phyloP scores from a whole-genome alignment of 2,797 vertebrate species.

The Pangasius krempfi region DNA sequence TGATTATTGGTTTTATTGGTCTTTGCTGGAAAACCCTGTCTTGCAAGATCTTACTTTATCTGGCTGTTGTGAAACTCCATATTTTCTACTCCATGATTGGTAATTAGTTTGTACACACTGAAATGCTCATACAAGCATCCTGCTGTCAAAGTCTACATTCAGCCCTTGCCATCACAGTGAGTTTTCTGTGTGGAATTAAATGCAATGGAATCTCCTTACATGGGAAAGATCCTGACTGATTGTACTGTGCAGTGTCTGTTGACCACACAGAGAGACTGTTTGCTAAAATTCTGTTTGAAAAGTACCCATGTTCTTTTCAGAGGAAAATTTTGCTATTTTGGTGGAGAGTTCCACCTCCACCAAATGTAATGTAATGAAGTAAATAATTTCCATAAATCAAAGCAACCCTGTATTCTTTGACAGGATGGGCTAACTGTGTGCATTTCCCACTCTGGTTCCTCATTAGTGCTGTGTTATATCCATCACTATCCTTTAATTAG shows the following conservation, averaged over 20 bases:
- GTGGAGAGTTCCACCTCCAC: background rate
- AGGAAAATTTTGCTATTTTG: background rate
- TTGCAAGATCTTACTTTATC: background rate
- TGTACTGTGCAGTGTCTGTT: background rate
- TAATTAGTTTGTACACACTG: background rate
- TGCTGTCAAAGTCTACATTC: background rate
- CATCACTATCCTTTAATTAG: slow-evolving; percentile 49
- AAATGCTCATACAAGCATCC: background rate
- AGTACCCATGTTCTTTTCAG: background rate
- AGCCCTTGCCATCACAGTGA: background rate
- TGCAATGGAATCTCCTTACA: background rate
- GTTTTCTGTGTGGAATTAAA: background rate
- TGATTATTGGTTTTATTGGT: background rate
- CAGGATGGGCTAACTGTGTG: slow-evolving; percentile 29
- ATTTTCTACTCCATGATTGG: background rate
- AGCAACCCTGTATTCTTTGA: slow-evolving; percentile 6
- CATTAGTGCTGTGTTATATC: slow-evolving; percentile 49
- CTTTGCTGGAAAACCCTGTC: background rate
- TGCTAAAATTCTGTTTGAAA: background rate
- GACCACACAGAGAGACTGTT: background rate
- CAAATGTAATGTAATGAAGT: background rate
- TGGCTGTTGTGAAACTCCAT: background rate
- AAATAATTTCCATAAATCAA: background rate
- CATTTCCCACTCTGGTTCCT: slow-evolving; percentile 32
- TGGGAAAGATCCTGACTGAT: background rate